These are phyloP conservation scores for Drosophila imparisetae DNA, from an alignment of 2,888 invertebrate species.

Conservation along the genomic window DNA sequence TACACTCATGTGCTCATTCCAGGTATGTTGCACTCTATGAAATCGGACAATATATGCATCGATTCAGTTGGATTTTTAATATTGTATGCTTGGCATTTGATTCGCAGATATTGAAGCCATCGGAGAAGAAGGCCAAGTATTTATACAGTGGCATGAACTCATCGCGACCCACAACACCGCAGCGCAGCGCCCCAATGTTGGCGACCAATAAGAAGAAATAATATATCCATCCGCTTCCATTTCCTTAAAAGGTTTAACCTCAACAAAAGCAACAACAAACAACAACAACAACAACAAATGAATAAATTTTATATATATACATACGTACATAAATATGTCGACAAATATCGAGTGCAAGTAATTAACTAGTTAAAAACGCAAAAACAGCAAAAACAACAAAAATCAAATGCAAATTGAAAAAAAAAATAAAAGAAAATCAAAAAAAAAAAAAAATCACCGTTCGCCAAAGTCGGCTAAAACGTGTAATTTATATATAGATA, in stretches of 20 bases:
- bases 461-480: conserved; percentile 19
- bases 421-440: conserved; percentile 1
- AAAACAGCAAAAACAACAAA: conserved; percentile 10
- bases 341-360: conserved; percentile 44
- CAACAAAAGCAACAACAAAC: conserved; percentile 43
- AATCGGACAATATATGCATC: too few species aligned
- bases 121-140: conserved; percentile 99
- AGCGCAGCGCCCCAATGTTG: conserved; percentile 88
- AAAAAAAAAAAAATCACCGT: conserved; percentile 8
- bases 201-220: conserved; percentile 85
- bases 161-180: conserved; percentile 93
- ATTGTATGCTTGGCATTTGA: conserved; percentile 32
- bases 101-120: conserved; percentile 97
- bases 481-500: conserved; percentile 25
- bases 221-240: conserved; percentile 85
- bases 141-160: conserved; percentile 96
- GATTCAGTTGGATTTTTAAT: not conserved
- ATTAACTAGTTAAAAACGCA: conserved; percentile 43
- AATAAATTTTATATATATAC: conserved; percentile 62
- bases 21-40: conserved; percentile 87
- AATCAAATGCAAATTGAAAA: conserved; percentile 21
- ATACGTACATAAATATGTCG: conserved; percentile 40
- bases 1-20: conserved; percentile 99
- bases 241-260: conserved; percentile 83
- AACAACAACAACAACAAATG: conserved; percentile 42